A percentile compares a stretch with the other conserved stretches of the same genome.
Conservation (phyloP, 2,888 invertebrate species). For the Luperina testacea region DNA sequence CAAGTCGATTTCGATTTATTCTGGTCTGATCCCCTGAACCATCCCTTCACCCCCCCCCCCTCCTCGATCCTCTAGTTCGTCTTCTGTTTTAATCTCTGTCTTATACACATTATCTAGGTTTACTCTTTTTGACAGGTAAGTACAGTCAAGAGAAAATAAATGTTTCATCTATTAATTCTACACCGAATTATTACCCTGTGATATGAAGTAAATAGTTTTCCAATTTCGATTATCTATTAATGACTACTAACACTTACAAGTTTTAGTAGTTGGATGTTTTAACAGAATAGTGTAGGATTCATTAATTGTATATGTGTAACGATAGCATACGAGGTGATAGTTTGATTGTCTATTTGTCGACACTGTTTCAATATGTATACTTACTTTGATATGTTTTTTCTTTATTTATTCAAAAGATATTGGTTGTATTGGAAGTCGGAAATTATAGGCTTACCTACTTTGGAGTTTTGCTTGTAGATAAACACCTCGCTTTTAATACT, state of each 20-base stretch:
- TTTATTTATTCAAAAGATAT: background rate
- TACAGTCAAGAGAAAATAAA: too few species aligned
- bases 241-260: background rate
- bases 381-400: constrained; percentile 13
- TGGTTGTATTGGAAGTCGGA: too few species aligned
- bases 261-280: background rate
- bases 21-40: too few species aligned
- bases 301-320: constrained; percentile 25
- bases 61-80: too few species aligned
- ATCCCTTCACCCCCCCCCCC: too few species aligned
- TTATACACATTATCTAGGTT: too few species aligned
- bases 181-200: background rate
- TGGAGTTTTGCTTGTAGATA: background rate
- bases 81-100: too few species aligned
- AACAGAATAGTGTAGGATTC: background rate
- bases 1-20: too few species aligned
- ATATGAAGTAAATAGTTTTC: background rate
- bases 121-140: too few species aligned
- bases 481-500: background rate
- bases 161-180: background rate
- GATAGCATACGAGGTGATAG: constrained; percentile 16
- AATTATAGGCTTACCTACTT: background rate
- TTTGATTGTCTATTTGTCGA: constrained; percentile 26
- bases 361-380: constrained; percentile 17
- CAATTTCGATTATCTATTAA: constrained; percentile 15